These are phyloP conservation scores for Drosophila funebris DNA, from an alignment of 1,140 invertebrate species.

Conservation along the genomic window DNA sequence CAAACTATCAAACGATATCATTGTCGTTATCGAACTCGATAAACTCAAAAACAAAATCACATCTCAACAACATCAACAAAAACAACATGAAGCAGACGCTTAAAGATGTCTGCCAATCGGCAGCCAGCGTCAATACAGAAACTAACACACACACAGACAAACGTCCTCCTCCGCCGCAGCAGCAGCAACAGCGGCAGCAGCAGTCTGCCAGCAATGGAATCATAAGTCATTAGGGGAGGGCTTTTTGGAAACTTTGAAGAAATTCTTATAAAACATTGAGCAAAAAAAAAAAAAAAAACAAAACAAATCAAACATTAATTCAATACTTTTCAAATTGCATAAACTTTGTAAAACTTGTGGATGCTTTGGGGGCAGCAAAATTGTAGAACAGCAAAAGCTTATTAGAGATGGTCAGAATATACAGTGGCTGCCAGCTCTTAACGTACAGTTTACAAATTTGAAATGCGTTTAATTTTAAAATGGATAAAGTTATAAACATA, in stretches of 20 bases:
- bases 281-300: conserved; percentile 3
- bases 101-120: conserved; percentile 80
- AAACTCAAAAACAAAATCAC: conserved; percentile 38
- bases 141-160: conserved; percentile 70
- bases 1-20: conserved; percentile 20
- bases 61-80: conserved; percentile 18
- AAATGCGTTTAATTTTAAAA: too few relatives aligned
- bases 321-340: conserved; percentile 28
- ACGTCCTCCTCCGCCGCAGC: conserved; percentile 34
- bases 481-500: too few relatives aligned
- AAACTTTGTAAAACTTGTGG: conserved; percentile 53
- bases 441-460: too few relatives aligned
- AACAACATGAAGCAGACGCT: conserved; percentile 66
- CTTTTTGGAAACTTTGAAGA: conserved; percentile 31
- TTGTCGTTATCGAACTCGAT: conserved; percentile 40
- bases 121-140: conserved; percentile 62
- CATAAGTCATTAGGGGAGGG: conserved; percentile 48
- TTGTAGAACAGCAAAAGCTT: neutral
- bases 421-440: too few relatives aligned
- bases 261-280: conserved; percentile 42
- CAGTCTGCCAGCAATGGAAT: conserved; percentile 47
- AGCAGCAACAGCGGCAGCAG: conserved; percentile 37
- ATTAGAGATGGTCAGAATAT: too few relatives aligned
- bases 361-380: conserved; percentile 18
- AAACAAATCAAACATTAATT: conserved; percentile 26